Percentiles rank a stretch among this genome's conserved stretches.
phyloP scores from a whole-genome alignment of 1,140 invertebrate genomes.

The Diorhabda carinulata region DNA sequence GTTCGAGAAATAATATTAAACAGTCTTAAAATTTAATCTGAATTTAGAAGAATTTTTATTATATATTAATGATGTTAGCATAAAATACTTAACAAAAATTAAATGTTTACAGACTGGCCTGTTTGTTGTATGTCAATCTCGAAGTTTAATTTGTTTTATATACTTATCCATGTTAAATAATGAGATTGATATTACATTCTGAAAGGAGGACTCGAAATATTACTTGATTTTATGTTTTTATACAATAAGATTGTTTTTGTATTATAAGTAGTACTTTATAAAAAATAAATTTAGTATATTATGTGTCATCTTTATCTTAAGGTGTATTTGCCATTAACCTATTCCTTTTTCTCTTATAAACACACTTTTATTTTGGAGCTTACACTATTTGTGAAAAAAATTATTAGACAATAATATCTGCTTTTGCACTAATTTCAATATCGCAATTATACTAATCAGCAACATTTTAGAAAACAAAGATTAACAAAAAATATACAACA shows the following conservation, averaged over 20 bases:
- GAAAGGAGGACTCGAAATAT: not conserved
- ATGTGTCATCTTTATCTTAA: not conserved
- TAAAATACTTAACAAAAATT: not conserved
- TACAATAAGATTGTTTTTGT: conserved; percentile 18
- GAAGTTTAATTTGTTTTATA: not conserved
- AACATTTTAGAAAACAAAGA: no score
- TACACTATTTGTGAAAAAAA: no score
- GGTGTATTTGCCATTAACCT: no score
- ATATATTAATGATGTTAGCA: not conserved
- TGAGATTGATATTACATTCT: not conserved
- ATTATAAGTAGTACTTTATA: conserved; percentile 20
- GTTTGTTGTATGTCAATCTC: not conserved
- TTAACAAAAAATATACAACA: no score
- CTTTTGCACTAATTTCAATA: no score
- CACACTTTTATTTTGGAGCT: no score
- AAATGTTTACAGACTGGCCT: not conserved
- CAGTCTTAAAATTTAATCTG: no score
- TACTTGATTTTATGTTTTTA: conserved; percentile 12
- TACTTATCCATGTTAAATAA: not conserved
- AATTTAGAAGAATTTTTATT: no score
- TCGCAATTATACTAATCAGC: no score
- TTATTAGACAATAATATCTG: no score
- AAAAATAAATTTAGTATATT: conserved; percentile 15
- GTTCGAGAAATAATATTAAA: no score
- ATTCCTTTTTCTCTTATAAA: no score